Conservation (phyloP, 2,797 vertebrate species). For the Danio jaintianensis region DNA sequence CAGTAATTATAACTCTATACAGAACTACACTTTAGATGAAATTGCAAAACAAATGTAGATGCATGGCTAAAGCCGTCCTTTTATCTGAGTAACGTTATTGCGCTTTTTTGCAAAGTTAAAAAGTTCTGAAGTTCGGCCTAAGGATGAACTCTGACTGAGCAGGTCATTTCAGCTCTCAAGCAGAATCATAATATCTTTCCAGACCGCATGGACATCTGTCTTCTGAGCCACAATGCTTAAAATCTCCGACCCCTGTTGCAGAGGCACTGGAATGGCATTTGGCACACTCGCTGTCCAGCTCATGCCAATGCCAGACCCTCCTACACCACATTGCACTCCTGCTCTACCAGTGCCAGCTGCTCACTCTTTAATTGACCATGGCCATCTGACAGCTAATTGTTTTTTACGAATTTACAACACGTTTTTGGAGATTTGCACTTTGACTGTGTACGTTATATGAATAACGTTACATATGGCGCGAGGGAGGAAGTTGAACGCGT, state of each 20-base stretch:
- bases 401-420: slow-evolving; percentile 79
- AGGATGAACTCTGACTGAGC: not conserved
- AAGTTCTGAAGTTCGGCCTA: too few relatives aligned
- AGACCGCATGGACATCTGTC: slow-evolving; percentile 13
- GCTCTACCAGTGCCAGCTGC: slow-evolving; percentile 86
- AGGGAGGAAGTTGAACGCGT: not conserved
- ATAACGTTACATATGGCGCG: slow-evolving; percentile 40
- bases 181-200: slow-evolving; percentile 9
- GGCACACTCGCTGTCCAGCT: slow-evolving; percentile 58
- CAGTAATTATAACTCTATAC: slow-evolving; percentile 5
- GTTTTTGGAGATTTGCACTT: slow-evolving; percentile 76
- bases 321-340: slow-evolving; percentile 84
- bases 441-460: slow-evolving; percentile 66
- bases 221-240: slow-evolving; percentile 26
- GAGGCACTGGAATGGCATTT: slow-evolving; percentile 48
- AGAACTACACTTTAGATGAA: not conserved
- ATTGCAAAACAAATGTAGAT: too few relatives aligned
- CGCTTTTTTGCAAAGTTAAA: too few relatives aligned
- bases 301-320: slow-evolving; percentile 82
- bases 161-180: slow-evolving; percentile 15
- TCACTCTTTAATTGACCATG: slow-evolving; percentile 76
- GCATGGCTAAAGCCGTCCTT: too few relatives aligned
- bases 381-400: slow-evolving; percentile 86
- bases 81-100: not conserved
- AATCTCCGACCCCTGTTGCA: slow-evolving; percentile 34